Conservation (phyloP, 2,113 vertebrate species). For the Glaucidium brasilianum region DNA sequence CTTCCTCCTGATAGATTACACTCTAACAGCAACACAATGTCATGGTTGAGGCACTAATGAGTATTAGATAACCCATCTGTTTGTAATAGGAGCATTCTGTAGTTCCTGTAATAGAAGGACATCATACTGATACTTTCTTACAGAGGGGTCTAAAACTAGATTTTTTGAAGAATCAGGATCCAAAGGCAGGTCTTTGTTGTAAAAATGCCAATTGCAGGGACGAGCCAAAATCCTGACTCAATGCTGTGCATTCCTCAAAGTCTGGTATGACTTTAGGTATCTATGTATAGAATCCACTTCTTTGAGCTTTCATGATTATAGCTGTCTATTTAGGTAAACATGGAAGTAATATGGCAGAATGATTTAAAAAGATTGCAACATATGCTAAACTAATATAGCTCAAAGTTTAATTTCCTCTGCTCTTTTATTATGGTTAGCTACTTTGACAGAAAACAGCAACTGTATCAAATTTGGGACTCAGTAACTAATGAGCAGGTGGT, state of each 20-base stretch:
- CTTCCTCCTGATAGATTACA: constrained; percentile 67
- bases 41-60: constrained; percentile 66
- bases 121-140: background rate
- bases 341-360: constrained; percentile 11
- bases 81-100: constrained; percentile 35
- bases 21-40: constrained; percentile 64
- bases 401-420: constrained; percentile 60
- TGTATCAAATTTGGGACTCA: constrained; percentile 25
- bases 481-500: constrained; percentile 11
- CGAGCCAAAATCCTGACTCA: background rate
- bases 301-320: background rate
- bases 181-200: background rate
- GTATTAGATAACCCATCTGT: constrained; percentile 68
- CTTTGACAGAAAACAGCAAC: constrained; percentile 17
- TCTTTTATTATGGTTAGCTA: constrained; percentile 55
- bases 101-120: background rate
- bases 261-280: background rate
- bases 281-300: background rate
- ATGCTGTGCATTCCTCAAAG: background rate
- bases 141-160: background rate
- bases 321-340: background rate
- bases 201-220: background rate
- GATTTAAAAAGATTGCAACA: constrained; percentile 38
- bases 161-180: background rate
- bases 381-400: constrained; percentile 53